Base-by-base conservation (phyloP, 2,113 vertebrate species). In the Pachypanchax playfairii region DNA sequence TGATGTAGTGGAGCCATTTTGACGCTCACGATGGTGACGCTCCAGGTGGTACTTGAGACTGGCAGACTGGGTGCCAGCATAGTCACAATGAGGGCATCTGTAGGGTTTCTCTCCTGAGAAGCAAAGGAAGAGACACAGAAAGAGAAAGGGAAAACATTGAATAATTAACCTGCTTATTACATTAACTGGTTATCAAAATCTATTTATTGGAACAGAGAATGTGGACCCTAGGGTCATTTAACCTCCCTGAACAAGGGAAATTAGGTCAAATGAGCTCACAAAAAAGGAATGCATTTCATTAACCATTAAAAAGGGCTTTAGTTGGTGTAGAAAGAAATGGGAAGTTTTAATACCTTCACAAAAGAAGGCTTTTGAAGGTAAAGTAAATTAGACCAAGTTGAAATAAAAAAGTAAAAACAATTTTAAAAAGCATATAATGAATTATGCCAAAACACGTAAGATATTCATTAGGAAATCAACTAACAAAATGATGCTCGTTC, bases 11-110 rank as follows among this genome's bases (percentile, higher is more conserved):
- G 93, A 87, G 49, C 96, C 96, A 0, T 99, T 98, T 84, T 97
- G 96, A 0, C 94, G 91, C 70, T 98, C 97, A 12, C 96, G 93
- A 58, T 99, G 97, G 74, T 99, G 97, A 25, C 97, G 93, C 42
- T 99, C 97, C 74, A 99, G 73, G 90, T 99, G 97, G 83, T 99
- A 99, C 84, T 99, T 99, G 41, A 99, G 89, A 70, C 96, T 98
- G 0, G 97, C 97, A 56, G 97, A 98, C 89, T 99, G 97, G 70
- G 97, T 99, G 17, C 97, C 97, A 2, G 97, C 97, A 11, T 99
- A 99, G 88, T 98, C 97, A 66, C 97, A 99, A 85, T 99, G 96
- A 3, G 97, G 96, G 79, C 97, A 99, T 71, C 98, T 96, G 88
- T 99, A 99, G 76, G 97, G 97, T 76, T 99, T 99, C 91, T 99